Evolutionary conservation across 2,797 vertebrate species (phyloP).

Genomic region (Tenualosa thibaudeaui): DNA sequence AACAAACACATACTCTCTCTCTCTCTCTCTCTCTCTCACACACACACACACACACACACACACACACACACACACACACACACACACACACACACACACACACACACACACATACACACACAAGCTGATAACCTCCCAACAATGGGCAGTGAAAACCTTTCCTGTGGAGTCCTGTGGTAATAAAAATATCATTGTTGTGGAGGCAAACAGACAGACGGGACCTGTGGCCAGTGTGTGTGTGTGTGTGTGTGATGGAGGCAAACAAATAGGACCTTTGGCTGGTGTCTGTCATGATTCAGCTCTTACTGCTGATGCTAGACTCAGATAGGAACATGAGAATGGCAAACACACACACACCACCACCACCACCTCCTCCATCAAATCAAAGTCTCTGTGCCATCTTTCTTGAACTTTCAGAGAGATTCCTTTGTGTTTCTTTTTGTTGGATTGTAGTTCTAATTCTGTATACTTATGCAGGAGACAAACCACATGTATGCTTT

Average conservation of each 20-base stretch:
- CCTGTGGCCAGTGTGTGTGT: neutral
- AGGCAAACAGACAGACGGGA: neutral
- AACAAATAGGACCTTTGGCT: too few species aligned
- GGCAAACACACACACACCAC: neutral
- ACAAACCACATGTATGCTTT: too few species aligned
- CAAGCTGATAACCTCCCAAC: neutral
- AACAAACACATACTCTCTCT: too few species aligned
- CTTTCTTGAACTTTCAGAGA: too few species aligned
- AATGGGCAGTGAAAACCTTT: neutral
- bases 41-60: neutral
- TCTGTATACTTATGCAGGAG: too few species aligned
- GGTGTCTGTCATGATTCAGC: neutral
- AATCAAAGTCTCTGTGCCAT: too few species aligned
- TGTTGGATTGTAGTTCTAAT: too few species aligned
- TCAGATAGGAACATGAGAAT: conserved; percentile 35
- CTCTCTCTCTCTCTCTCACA: neutral
- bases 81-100: neutral
- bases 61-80: neutral
- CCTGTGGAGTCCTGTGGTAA: neutral
- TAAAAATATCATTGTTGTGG: neutral
- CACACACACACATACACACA: neutral
- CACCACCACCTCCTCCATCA: too few species aligned
- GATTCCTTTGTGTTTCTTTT: too few species aligned
- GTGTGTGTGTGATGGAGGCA: too few species aligned
- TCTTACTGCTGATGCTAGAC: neutral